Percentiles rank a stretch among this genome's conserved stretches.
Conservation (phyloP, 2,888 invertebrate genomes). For the Terebella lapidaria region DNA sequence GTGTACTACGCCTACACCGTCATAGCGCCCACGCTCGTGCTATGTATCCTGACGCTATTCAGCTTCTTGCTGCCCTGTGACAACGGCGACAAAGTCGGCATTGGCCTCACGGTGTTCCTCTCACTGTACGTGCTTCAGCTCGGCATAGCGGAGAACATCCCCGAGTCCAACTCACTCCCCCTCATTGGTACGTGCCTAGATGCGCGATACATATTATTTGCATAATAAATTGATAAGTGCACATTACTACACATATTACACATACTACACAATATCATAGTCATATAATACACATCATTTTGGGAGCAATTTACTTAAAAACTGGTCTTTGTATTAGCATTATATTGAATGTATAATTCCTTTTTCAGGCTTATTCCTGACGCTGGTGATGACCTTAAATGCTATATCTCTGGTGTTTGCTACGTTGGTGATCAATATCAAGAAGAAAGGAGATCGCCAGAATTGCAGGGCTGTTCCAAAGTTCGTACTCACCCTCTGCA, state of each 20-base stretch:
- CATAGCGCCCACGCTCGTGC: slow-evolving; percentile 48
- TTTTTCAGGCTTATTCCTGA: slow-evolving; percentile 42
- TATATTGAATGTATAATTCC: no score
- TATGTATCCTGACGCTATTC: slow-evolving; percentile 48
- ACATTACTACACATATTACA: no score
- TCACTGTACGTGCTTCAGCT: slow-evolving; percentile 52
- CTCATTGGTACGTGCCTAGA: slow-evolving; percentile 45
- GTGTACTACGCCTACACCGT: slow-evolving; percentile 52
- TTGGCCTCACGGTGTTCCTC: slow-evolving; percentile 51
- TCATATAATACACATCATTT: no score
- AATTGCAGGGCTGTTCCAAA: slow-evolving; percentile 40
- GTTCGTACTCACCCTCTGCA: slow-evolving; percentile 35
- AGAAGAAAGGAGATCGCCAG: slow-evolving; percentile 39
- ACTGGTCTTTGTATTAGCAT: no score
- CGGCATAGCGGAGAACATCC: slow-evolving; percentile 52
- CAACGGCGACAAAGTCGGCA: slow-evolving; percentile 51
- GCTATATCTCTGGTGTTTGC: slow-evolving; percentile 50
- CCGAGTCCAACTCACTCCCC: slow-evolving; percentile 51
- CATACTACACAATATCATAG: no score
- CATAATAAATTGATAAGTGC: background rate
- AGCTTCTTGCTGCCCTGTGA: slow-evolving; percentile 50
- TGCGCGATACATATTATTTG: no score
- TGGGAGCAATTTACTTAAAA: no score
- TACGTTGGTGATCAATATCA: slow-evolving; percentile 49
- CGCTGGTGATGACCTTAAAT: slow-evolving; percentile 51